A percentile compares a stretch with the other conserved stretches of the same genome.
Evolutionary conservation across 1,140 invertebrate species (phyloP).

Genomic region (Himalopsyche phryganea): DNA sequence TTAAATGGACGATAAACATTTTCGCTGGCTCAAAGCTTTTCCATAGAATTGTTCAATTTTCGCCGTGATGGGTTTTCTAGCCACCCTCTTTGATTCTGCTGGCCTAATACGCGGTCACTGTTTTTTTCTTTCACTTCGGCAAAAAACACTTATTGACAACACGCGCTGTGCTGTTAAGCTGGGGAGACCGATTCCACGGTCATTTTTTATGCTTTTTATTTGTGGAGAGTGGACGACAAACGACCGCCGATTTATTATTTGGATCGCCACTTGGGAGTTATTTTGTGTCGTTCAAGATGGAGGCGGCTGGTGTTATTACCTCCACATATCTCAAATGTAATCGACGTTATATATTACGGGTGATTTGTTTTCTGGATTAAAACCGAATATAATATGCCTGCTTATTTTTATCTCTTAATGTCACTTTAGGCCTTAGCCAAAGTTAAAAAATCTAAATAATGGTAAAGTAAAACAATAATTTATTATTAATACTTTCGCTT

Average conservation of each 20-base stretch:
- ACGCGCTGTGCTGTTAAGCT: conserved; percentile 15
- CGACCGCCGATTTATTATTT: conserved; percentile 33
- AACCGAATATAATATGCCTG: too few species aligned
- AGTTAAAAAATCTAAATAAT: too few species aligned
- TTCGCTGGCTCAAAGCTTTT: conserved; percentile 32
- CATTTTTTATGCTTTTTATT: conserved; percentile 33
- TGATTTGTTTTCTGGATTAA: too few species aligned
- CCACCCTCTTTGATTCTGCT: conserved; percentile 16
- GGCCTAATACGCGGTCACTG: conserved; percentile 21
- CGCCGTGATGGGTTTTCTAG: conserved; percentile 14
- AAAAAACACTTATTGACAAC: conserved; percentile 34
- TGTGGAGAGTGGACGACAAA: conserved; percentile 33
- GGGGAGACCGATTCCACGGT: conserved; percentile 27
- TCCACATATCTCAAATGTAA: conserved; percentile 7
- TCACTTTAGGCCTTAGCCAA: too few species aligned
- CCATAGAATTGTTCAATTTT: conserved; percentile 18
- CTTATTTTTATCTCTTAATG: too few species aligned
- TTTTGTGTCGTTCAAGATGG: conserved; percentile 20
- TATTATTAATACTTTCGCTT: too few species aligned
- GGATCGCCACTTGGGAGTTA: conserved; percentile 34
- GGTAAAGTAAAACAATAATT: too few species aligned
- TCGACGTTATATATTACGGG: too few species aligned
- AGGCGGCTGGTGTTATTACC: conserved; percentile 20
- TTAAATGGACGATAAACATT: conserved; percentile 34
- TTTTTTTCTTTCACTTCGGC: conserved; percentile 28